Evolutionary conservation across 2,797 vertebrate species (phyloP).

Genomic region (Varecia variegata): DNA sequence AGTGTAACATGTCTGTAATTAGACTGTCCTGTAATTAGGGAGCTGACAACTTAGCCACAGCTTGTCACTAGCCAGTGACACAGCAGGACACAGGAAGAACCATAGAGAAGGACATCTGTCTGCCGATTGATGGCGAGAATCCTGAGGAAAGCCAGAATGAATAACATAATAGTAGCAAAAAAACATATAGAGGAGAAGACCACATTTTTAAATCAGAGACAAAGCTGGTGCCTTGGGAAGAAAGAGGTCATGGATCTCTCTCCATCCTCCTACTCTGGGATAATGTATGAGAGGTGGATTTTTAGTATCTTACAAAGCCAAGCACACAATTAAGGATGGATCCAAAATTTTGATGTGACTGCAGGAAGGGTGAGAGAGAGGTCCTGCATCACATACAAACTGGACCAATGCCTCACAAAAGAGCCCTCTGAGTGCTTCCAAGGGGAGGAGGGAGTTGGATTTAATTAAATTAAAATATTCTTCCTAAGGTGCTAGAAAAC

Average conservation of each 20-base stretch:
- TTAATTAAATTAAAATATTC: not conserved
- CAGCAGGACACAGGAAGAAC: slow-evolving; percentile 68
- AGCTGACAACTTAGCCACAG: slow-evolving; percentile 71
- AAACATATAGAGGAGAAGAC: not conserved
- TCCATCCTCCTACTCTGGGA: not conserved
- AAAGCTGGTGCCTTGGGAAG: not conserved
- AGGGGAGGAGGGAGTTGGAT: not conserved
- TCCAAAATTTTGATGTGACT: not conserved
- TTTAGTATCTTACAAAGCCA: not conserved
- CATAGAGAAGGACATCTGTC: slow-evolving; percentile 70
- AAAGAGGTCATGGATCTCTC: not conserved
- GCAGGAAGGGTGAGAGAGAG: not conserved
- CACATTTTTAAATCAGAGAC: not conserved
- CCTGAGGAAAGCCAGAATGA: slow-evolving; percentile 47
- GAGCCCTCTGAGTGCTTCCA: not conserved
- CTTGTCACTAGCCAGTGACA: slow-evolving; percentile 68
- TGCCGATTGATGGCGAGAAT: slow-evolving; percentile 33
- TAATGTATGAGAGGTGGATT: not conserved
- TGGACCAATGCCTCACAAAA: not conserved
- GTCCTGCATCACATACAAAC: not conserved
- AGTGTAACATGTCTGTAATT: slow-evolving; percentile 70
- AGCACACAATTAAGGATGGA: not conserved
- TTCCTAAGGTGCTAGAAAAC: not conserved
- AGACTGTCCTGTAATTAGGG: slow-evolving; percentile 73
- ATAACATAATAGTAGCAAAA: not conserved